phyloP scores from a whole-genome alignment of 2,888 invertebrate genomes.

The Epirrita christyi region DNA sequence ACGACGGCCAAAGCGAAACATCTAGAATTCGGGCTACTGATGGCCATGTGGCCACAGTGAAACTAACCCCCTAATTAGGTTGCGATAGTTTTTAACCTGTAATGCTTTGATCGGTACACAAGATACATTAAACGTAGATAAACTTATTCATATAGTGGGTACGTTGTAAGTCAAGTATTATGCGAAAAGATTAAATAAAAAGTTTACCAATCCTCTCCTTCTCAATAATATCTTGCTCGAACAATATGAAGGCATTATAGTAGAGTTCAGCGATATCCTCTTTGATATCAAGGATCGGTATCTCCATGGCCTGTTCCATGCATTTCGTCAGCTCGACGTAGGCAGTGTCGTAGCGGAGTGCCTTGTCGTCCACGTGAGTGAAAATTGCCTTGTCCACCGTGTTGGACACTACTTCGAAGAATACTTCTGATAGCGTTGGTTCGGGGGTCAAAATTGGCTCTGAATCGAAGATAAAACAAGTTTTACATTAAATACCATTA shows the following conservation, averaged over 20 bases:
- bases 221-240: constrained; percentile 62
- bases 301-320: constrained; percentile 74
- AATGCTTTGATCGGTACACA: no score
- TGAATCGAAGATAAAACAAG: constrained; percentile 33
- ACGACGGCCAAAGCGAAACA: no score
- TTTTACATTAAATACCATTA: neutral
- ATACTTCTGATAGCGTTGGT: constrained; percentile 60
- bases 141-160: no score
- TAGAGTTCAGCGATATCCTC: constrained; percentile 63
- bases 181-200: no score
- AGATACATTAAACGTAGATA: no score
- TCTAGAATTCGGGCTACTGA: no score
- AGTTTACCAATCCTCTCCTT: constrained; percentile 66
- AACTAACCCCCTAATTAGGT: no score
- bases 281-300: constrained; percentile 65
- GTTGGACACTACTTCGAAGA: constrained; percentile 57
- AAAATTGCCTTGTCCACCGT: constrained; percentile 71
- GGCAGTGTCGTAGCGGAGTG: constrained; percentile 66
- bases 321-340: constrained; percentile 66
- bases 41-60: no score
- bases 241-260: constrained; percentile 58
- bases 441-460: constrained; percentile 66
- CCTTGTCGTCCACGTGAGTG: constrained; percentile 55
- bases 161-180: no score
- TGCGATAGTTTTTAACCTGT: no score